These are phyloP conservation scores for Atta cephalotes DNA, from an alignment of 1,140 invertebrate species.

Conservation along the genomic window DNA sequence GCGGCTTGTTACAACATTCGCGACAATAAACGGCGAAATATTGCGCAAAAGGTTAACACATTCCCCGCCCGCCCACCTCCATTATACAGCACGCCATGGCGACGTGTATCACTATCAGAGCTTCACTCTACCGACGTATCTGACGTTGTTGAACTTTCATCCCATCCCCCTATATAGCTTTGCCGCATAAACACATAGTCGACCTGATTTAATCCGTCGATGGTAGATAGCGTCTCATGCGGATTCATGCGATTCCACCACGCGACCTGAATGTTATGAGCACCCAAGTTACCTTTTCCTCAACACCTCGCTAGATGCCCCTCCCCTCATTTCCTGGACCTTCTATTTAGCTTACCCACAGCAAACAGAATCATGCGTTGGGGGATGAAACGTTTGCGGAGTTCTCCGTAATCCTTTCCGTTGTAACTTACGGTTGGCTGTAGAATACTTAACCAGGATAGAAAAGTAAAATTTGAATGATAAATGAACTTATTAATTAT, in stretches of 20 bases:
- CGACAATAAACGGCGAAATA: constrained; percentile 74
- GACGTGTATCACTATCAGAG: constrained; percentile 36
- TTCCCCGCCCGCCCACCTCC: constrained; percentile 6
- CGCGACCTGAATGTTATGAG: constrained; percentile 30
- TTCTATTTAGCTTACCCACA: constrained; percentile 38
- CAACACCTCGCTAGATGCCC: background rate
- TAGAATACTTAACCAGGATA: constrained; percentile 10
- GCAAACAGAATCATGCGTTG: constrained; percentile 17
- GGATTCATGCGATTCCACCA: constrained; percentile 35
- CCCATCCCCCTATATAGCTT: constrained; percentile 17
- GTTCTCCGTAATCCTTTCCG: constrained; percentile 4
- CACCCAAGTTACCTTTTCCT: constrained; percentile 11
- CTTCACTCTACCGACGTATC: constrained; percentile 46
- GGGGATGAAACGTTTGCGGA: constrained; percentile 28
- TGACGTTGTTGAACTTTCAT: constrained; percentile 72
- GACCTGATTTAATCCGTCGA: constrained; percentile 71
- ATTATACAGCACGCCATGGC: background rate
- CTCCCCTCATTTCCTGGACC: background rate
- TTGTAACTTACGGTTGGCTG: background rate
- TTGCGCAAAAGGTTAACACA: constrained; percentile 72
- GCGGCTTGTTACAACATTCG: constrained; percentile 70
- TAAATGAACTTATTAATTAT: constrained; percentile 5
- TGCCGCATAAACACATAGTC: constrained; percentile 65
- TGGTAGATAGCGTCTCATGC: constrained; percentile 69
- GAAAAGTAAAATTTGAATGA: constrained; percentile 9